Evolutionary conservation across 1,140 invertebrate species (phyloP).

Genomic region (Diorhabda elongata): DNA sequence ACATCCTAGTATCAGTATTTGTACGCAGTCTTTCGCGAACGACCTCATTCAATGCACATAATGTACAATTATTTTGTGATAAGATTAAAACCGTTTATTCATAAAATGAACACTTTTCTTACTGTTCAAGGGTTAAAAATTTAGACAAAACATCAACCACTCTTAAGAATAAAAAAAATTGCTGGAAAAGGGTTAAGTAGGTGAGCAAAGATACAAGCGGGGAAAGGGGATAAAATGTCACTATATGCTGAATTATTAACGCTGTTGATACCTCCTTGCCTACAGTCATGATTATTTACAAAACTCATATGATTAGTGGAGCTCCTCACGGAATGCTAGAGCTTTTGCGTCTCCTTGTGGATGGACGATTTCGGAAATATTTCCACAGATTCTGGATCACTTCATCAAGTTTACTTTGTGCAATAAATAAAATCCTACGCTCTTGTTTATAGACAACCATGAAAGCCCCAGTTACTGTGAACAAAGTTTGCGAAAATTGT

Average conservation of each 20-base stretch:
- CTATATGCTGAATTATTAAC: constrained; percentile 32
- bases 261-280: constrained; percentile 40
- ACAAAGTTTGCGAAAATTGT: constrained; percentile 26
- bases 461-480: constrained; percentile 20
- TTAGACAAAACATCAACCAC: constrained; percentile 50
- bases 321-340: constrained; percentile 22
- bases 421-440: constrained; percentile 39
- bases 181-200: constrained; percentile 46
- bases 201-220: constrained; percentile 47
- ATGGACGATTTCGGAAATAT: constrained; percentile 49
- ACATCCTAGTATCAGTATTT: background rate
- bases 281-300: constrained; percentile 11
- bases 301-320: constrained; percentile 27
- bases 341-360: constrained; percentile 26
- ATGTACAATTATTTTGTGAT: background rate
- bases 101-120: background rate
- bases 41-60: constrained; percentile 5
- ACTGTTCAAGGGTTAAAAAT: constrained; percentile 12
- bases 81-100: constrained; percentile 1
- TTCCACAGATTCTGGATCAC: constrained; percentile 49
- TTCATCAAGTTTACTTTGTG: constrained; percentile 42
- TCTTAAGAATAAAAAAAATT: constrained; percentile 43
- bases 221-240: constrained; percentile 44
- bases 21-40: background rate
- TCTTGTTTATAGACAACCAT: constrained; percentile 33